A percentile compares a stretch with the other conserved stretches of the same genome.
phyloP scores from a whole-genome alignment of 2,797 vertebrate genomes.

The Sebastes nivosus region DNA sequence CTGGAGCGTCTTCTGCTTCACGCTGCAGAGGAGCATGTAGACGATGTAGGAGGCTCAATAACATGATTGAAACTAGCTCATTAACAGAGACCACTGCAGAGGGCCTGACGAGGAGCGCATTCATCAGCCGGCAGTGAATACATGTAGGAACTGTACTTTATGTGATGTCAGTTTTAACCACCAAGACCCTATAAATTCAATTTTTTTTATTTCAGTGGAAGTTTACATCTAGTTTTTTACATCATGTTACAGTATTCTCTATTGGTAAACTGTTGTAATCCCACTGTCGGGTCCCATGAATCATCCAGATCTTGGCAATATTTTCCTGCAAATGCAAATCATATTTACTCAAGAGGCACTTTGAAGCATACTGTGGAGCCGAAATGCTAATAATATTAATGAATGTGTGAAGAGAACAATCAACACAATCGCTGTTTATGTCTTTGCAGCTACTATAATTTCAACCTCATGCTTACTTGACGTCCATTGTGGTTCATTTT shows the following conservation, averaged over 20 bases:
- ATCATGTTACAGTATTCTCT: neutral
- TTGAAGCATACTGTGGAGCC: neutral
- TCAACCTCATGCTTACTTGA: neutral
- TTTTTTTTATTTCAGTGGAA: neutral
- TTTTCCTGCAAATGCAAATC: conserved; percentile 1
- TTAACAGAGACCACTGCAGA: conserved; percentile 37
- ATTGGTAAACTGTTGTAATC: neutral
- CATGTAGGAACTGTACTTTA: neutral
- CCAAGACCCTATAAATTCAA: neutral
- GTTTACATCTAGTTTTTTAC: neutral
- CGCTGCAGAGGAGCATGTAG: conserved; percentile 39
- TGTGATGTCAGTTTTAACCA: neutral
- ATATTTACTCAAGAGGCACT: neutral
- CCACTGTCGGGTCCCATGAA: neutral
- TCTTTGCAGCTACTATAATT: neutral
- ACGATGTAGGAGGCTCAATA: conserved; percentile 45
- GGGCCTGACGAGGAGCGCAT: neutral
- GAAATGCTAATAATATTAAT: neutral
- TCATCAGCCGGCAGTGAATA: neutral
- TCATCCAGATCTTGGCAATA: neutral
- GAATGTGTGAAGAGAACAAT: neutral
- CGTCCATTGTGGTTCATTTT: neutral
- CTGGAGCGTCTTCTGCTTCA: conserved; percentile 40
- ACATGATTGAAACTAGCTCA: conserved; percentile 59
- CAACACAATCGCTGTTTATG: neutral